A percentile compares a stretch with the other conserved stretches of the same genome.
phyloP scores from a whole-genome alignment of 2,888 invertebrate species.

The Eupithecia inturbata region DNA sequence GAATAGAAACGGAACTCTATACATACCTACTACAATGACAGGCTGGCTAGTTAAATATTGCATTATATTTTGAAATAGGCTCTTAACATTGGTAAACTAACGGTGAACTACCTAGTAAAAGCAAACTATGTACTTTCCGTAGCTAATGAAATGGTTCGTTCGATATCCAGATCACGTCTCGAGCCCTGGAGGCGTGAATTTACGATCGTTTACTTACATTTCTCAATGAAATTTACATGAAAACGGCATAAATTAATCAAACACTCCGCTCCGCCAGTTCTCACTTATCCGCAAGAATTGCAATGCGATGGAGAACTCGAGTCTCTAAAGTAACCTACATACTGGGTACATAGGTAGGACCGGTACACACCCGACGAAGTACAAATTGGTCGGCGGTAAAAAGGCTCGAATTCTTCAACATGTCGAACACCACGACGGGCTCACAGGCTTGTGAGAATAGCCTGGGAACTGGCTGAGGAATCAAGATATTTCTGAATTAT shows the following conservation, averaged over 20 bases:
- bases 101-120: neutral
- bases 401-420: slow-evolving; percentile 26
- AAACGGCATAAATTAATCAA: slow-evolving; percentile 17
- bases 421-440: slow-evolving; percentile 15
- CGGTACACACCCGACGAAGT: neutral
- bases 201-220: slow-evolving; percentile 14
- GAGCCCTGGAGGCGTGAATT: neutral
- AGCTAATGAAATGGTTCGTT: neutral
- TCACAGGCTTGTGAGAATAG: neutral
- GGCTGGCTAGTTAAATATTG: neutral
- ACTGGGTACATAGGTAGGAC: neutral
- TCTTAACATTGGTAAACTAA: neutral
- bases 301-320: slow-evolving; percentile 6
- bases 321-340: slow-evolving; percentile 9
- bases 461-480: neutral
- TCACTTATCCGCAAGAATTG: slow-evolving; percentile 8
- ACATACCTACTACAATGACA: neutral
- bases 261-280: slow-evolving; percentile 6
- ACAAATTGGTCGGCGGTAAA: slow-evolving; percentile 27
- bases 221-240: slow-evolving; percentile 8
- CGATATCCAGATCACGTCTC: neutral
- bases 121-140: neutral
- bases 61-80: neutral
- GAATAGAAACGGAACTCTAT: neutral
- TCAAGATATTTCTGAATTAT: neutral